A percentile compares a stretch with the other conserved stretches of the same genome.
phyloP scores from a whole-genome alignment of 2,888 invertebrate species.

The Sturmia bella region DNA sequence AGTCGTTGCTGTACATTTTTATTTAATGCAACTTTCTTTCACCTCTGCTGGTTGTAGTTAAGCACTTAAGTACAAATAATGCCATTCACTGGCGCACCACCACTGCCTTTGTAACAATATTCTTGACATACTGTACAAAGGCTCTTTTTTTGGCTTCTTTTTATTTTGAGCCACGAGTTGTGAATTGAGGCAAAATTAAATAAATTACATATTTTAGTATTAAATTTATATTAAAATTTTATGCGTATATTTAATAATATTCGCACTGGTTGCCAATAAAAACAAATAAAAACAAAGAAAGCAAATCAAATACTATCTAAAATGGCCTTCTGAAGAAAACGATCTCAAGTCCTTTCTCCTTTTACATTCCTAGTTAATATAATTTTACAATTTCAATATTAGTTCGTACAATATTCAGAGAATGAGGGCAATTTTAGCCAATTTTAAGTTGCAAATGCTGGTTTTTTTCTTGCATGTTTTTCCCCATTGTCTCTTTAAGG shows the following conservation, averaged over 20 bases:
- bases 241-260: no score
- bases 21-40: no score
- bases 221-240: no score
- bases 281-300: neutral
- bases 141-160: no score
- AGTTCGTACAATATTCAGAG: constrained; percentile 46
- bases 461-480: constrained; percentile 33
- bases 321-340: constrained; percentile 38
- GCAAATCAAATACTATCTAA: constrained; percentile 4
- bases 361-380: neutral
- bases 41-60: no score
- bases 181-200: neutral
- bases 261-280: constrained; percentile 10
- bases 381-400: constrained; percentile 22
- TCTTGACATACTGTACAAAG: no score
- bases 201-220: no score
- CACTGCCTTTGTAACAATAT: no score
- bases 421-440: constrained; percentile 64
- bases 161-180: no score
- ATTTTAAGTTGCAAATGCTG: constrained; percentile 46
- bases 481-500: constrained; percentile 35
- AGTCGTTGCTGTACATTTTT: no score
- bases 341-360: constrained; percentile 21
- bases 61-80: no score
- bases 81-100: no score